Evolutionary conservation across 2,113 vertebrate species (phyloP).

Genomic region (Carollia perspicillata): DNA sequence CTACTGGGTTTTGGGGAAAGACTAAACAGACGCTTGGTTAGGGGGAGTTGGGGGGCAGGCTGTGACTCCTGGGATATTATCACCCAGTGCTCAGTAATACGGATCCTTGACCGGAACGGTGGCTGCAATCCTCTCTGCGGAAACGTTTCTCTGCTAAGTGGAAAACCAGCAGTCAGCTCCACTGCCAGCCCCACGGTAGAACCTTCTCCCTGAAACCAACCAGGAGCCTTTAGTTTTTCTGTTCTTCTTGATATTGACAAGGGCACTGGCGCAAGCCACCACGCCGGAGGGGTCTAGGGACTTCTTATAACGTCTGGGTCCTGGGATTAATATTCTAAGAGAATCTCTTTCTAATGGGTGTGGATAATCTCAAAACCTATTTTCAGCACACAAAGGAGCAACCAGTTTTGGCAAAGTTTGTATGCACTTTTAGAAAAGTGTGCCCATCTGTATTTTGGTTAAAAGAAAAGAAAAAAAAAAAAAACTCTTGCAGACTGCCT

Average conservation of each 20-base stretch:
- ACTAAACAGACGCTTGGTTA: background rate
- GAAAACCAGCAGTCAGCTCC: constrained; percentile 43
- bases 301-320: background rate
- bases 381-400: constrained; percentile 59
- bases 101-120: background rate
- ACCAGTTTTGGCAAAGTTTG: constrained; percentile 56
- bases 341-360: constrained; percentile 17
- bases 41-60: background rate
- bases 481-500: background rate
- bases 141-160: constrained; percentile 49
- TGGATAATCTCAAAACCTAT: constrained; percentile 45
- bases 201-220: background rate
- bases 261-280: background rate
- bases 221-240: background rate
- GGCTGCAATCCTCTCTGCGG: background rate
- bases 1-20: constrained; percentile 14
- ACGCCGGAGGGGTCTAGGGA: background rate
- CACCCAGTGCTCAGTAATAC: background rate
- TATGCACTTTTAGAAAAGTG: constrained; percentile 68
- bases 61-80: background rate
- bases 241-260: constrained; percentile 22
- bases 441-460: constrained; percentile 44
- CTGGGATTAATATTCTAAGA: background rate
- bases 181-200: background rate
- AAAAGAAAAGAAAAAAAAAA: background rate